phyloP scores from a whole-genome alignment of 2,113 vertebrate genomes.

The Spea multiplicata region DNA sequence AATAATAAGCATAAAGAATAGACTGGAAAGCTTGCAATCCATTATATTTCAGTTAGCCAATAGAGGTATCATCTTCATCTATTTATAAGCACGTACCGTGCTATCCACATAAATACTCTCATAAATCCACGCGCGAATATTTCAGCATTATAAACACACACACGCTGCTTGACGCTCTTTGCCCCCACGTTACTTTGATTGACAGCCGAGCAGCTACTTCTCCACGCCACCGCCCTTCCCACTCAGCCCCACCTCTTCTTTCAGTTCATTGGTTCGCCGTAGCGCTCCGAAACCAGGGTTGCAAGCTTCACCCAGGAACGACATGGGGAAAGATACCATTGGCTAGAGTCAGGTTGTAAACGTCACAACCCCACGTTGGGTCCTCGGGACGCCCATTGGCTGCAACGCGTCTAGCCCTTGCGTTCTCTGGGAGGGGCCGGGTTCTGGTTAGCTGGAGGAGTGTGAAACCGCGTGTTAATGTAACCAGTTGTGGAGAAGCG shows the following conservation, averaged over 20 bases:
- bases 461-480: slow-evolving; percentile 85
- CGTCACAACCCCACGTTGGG: slow-evolving; percentile 71
- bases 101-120: slow-evolving; percentile 22
- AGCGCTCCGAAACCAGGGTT: slow-evolving; percentile 53
- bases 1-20: too few relatives aligned
- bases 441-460: slow-evolving; percentile 69
- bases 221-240: slow-evolving; percentile 68
- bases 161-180: slow-evolving; percentile 32
- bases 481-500: slow-evolving; percentile 67
- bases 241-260: slow-evolving; percentile 29
- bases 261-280: slow-evolving; percentile 61
- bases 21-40: too few relatives aligned
- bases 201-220: slow-evolving; percentile 62
- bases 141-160: slow-evolving; percentile 36
- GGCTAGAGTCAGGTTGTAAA: accelerated
- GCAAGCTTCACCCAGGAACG: slow-evolving; percentile 48
- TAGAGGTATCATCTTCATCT: neutral
- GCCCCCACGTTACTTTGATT: slow-evolving; percentile 78
- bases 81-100: slow-evolving; percentile 9
- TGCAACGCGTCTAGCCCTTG: neutral
- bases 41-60: too few relatives aligned
- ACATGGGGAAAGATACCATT: slow-evolving; percentile 52
- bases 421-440: slow-evolving; percentile 54
- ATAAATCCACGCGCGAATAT: slow-evolving; percentile 24
- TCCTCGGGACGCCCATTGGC: slow-evolving; percentile 52